Evolutionary conservation across 2,113 vertebrate genomes (phyloP).

Genomic region (Leptodactylus fuscus): DNA sequence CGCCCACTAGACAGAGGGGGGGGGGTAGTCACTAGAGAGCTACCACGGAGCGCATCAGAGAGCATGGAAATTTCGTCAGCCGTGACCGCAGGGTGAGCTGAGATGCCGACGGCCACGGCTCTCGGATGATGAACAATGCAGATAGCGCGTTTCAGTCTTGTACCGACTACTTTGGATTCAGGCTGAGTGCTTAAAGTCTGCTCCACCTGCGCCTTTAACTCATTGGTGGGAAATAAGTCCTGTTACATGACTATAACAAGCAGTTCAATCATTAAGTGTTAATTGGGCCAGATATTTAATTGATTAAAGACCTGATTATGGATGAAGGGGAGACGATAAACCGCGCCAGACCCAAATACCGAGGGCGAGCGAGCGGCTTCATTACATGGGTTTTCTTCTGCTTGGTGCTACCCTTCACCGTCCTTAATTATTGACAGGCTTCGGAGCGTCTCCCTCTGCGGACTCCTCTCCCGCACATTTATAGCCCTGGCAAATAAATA

Average conservation of each 20-base stretch:
- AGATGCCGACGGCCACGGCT: too few species aligned
- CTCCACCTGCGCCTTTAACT: not conserved
- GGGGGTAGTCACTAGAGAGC: too few species aligned
- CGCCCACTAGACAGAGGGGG: too few species aligned
- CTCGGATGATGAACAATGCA: not conserved
- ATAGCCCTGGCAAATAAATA: slow-evolving; percentile 50
- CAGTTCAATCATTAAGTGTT: not conserved
- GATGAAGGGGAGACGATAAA: not conserved
- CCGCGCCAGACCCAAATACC: not conserved
- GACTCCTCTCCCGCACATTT: slow-evolving; percentile 20
- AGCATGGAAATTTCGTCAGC: too few species aligned
- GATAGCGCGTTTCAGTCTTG: not conserved
- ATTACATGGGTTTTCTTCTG: slow-evolving; percentile 38
- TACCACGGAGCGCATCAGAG: too few species aligned
- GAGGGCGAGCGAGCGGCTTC: not conserved
- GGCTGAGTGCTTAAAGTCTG: too few species aligned
- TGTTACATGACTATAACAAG: not conserved
- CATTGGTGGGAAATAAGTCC: not conserved
- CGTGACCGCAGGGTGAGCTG: too few species aligned
- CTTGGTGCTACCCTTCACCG: slow-evolving; percentile 11
- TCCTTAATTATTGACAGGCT: slow-evolving; percentile 32
- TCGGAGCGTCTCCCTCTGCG: not conserved
- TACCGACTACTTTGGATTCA: not conserved
- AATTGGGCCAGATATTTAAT: not conserved
- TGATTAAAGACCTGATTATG: not conserved